These are phyloP conservation scores for Nasua narica DNA, from an alignment of 2,797 vertebrate genomes.

Conservation along the genomic window DNA sequence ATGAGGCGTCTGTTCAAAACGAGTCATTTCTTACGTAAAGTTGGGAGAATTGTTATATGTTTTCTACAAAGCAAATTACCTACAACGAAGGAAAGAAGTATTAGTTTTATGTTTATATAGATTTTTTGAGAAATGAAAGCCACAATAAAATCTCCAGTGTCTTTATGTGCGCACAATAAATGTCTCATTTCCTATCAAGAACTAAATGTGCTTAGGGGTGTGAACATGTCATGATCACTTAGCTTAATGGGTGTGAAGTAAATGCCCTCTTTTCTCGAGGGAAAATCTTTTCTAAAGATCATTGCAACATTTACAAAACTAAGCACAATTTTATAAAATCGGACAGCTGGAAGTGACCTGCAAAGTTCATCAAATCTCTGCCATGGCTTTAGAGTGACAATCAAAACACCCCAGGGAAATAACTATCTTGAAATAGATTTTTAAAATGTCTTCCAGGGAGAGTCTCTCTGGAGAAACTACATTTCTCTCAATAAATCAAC, in stretches of 20 bases:
- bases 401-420: conserved; percentile 26
- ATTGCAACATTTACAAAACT: conserved; percentile 27
- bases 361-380: conserved; percentile 40
- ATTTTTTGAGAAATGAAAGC: conserved; percentile 25
- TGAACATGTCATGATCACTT: conserved; percentile 23
- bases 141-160: not conserved
- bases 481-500: conserved; percentile 22
- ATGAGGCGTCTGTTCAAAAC: not conserved
- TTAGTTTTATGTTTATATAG: not conserved
- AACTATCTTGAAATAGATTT: conserved; percentile 27
- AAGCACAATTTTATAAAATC: conserved; percentile 31
- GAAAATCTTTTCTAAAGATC: conserved; percentile 32
- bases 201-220: conserved; percentile 20
- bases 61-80: conserved; percentile 42
- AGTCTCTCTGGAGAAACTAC: not conserved
- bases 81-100: conserved; percentile 42
- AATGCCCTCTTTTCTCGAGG: conserved; percentile 25
- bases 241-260: conserved; percentile 52
- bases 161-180: conserved; percentile 21
- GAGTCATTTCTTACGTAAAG: conserved; percentile 2
- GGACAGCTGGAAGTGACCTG: conserved; percentile 32
- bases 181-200: conserved; percentile 37
- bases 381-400: not conserved
- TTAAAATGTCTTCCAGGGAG: not conserved
- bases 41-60: not conserved